Conservation (phyloP, 2,113 vertebrate species). For the Phylloscopus trochiloides region DNA sequence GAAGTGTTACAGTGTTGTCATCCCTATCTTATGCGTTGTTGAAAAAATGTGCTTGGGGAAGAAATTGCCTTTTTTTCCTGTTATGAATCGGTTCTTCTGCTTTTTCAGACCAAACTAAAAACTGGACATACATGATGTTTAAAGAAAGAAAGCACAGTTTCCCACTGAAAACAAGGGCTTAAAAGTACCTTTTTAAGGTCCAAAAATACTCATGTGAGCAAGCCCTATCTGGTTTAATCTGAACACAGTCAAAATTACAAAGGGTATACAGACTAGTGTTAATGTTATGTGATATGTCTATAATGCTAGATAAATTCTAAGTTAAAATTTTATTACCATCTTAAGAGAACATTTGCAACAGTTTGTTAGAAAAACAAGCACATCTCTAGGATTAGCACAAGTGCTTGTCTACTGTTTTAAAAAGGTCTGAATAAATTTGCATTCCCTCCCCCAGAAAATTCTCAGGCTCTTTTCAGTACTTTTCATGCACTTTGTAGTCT, state of each 20-base stretch:
- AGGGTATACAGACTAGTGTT: not conserved
- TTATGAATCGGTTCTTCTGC: not conserved
- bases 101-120: not conserved
- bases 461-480: not conserved
- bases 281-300: not conserved
- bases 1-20: not conserved
- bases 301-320: not conserved
- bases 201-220: not conserved
- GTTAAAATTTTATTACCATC: not conserved
- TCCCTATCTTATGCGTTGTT: not conserved
- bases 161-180: not conserved
- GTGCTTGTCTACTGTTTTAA: not conserved
- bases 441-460: not conserved
- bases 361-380: not conserved
- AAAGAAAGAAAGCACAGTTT: not conserved
- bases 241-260: not conserved
- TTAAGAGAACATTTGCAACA: not conserved
- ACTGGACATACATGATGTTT: not conserved
- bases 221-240: not conserved
- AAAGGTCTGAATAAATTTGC: slow-evolving; percentile 10
- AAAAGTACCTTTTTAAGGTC: not conserved
- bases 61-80: not conserved
- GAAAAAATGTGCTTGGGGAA: not conserved
- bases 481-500: not conserved
- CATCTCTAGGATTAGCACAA: not conserved